Evolutionary conservation across 2,113 vertebrate genomes (phyloP).

Genomic region (Calyptomena viridis): DNA sequence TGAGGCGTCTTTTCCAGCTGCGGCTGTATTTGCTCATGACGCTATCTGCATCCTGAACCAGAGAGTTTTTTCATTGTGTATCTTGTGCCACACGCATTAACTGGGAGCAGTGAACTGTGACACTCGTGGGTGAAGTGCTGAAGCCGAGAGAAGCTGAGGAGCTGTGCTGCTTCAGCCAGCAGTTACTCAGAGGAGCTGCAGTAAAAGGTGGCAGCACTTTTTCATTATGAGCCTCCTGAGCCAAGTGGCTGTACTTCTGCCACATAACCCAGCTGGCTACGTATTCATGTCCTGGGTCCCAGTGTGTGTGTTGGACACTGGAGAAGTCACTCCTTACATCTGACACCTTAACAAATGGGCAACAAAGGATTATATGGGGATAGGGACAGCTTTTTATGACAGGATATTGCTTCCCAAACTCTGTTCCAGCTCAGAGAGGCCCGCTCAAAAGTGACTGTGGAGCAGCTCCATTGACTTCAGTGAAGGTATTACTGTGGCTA

Average conservation of each 20-base stretch:
- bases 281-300: background rate
- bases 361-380: background rate
- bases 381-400: background rate
- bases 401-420: background rate
- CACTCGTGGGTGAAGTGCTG: fast-evolving
- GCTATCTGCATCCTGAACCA: background rate
- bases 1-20: background rate
- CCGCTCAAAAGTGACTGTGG: background rate
- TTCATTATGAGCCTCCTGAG: background rate
- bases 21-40: background rate
- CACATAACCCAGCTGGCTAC: background rate
- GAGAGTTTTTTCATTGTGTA: background rate
- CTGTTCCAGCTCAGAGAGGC: background rate
- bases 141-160: fast-evolving
- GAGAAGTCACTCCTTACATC: background rate
- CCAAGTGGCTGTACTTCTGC: background rate
- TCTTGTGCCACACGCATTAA: background rate
- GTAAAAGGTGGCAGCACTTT: background rate
- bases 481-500: background rate
- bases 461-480: background rate
- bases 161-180: background rate
- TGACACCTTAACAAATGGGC: background rate
- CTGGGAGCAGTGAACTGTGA: background rate
- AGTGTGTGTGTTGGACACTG: background rate
- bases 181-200: background rate